phyloP scores from a whole-genome alignment of 2,113 vertebrate genomes.

The Sebastes fasciatus region DNA sequence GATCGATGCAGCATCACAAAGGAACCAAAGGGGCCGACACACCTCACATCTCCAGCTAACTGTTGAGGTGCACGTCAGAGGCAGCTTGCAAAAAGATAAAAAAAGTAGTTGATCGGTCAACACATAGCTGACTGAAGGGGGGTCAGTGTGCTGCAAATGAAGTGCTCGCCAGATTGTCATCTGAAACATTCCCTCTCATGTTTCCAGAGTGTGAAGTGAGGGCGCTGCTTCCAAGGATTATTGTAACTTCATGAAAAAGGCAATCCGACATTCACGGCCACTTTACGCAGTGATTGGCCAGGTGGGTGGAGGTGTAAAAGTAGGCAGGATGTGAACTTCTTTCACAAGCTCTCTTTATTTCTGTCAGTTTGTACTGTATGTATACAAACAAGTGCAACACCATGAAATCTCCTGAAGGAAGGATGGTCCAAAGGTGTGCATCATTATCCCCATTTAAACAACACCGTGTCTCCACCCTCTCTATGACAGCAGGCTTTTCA shows the following conservation, averaged over 20 bases:
- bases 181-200: not conserved
- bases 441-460: not conserved
- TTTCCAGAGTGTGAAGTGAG: too few species aligned
- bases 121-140: not conserved
- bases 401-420: too few species aligned
- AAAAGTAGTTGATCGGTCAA: not conserved
- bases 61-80: not conserved
- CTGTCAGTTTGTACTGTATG: not conserved
- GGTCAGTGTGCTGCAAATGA: not conserved
- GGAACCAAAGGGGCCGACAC: not conserved
- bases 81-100: not conserved
- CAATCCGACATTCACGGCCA: not conserved
- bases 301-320: not conserved
- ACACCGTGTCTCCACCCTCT: not conserved
- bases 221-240: too few species aligned
- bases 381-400: too few species aligned
- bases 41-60: not conserved
- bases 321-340: not conserved
- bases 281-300: not conserved
- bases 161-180: not conserved
- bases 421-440: not conserved
- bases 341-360: not conserved
- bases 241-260: not conserved
- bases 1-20: conserved; percentile 20
- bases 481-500: not conserved